Conservation (phyloP, 2,113 vertebrate genomes). For the Rhinolophus ferrumequinum region DNA sequence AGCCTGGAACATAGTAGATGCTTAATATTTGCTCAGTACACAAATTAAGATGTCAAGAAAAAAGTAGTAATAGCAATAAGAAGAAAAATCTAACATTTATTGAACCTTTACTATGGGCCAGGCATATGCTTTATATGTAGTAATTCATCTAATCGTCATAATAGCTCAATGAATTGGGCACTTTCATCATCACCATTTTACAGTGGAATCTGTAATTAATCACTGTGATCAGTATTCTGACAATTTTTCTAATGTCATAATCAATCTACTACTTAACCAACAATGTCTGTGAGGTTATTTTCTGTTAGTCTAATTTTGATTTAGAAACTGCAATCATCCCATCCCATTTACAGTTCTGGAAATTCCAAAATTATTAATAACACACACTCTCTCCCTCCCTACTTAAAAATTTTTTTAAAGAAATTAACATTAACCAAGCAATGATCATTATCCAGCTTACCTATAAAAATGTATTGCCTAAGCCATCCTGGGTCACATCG, state of each 20-base stretch:
- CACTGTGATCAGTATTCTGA: not conserved
- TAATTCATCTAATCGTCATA: not conserved
- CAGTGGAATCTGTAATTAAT: not conserved
- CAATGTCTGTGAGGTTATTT: not conserved
- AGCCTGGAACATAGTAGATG: not conserved
- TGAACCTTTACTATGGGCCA: not conserved
- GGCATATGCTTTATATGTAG: not conserved
- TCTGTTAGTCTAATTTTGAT: not conserved
- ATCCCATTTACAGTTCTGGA: not conserved
- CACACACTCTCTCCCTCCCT: not conserved
- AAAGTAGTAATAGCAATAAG: not conserved
- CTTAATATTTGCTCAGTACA: conserved; percentile 14
- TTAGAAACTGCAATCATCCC: not conserved
- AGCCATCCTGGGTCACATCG: not conserved
- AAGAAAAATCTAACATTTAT: not conserved
- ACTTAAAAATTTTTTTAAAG: not conserved
- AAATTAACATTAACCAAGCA: not conserved
- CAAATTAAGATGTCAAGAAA: not conserved
- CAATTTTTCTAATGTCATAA: not conserved
- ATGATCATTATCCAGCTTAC: not conserved
- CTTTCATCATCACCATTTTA: not conserved
- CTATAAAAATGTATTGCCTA: not conserved
- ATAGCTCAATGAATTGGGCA: not conserved
- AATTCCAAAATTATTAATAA: conserved; percentile 24
- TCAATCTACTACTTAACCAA: not conserved